A percentile compares a stretch with the other conserved stretches of the same genome.
Conservation (phyloP, 2,797 vertebrate species). For the Melopsittacus undulatus region DNA sequence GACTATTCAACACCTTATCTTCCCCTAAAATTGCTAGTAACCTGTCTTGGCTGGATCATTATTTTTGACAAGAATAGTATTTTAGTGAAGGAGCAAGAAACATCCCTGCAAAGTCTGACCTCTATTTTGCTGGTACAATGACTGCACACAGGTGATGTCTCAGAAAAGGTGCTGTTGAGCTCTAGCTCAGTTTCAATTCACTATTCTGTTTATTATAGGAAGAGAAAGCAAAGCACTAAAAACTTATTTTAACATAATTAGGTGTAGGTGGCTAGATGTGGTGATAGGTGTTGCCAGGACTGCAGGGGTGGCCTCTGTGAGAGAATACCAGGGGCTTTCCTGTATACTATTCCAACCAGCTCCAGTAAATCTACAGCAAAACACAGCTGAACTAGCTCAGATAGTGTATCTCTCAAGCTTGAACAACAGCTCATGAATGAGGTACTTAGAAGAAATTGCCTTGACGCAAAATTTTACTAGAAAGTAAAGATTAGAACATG, state of each 20-base stretch:
- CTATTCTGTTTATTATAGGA: neutral
- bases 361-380: neutral
- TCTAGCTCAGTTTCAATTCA: neutral
- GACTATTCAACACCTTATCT: neutral
- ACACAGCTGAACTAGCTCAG: neutral
- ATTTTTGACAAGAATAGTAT: neutral
- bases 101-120: neutral
- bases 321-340: neutral
- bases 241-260: neutral
- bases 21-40: neutral
- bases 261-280: neutral
- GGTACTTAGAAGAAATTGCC: neutral
- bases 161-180: neutral
- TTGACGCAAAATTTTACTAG: neutral
- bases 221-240: neutral
- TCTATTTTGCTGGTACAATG: neutral
- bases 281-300: neutral
- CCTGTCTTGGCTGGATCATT: neutral
- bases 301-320: neutral
- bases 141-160: neutral
- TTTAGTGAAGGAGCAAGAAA: neutral
- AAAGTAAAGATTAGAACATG: neutral
- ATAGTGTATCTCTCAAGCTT: neutral
- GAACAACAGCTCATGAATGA: neutral
- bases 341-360: neutral